Evolutionary conservation across 2,888 invertebrate species (phyloP).

Genomic region (Tupiocoris notatus): DNA sequence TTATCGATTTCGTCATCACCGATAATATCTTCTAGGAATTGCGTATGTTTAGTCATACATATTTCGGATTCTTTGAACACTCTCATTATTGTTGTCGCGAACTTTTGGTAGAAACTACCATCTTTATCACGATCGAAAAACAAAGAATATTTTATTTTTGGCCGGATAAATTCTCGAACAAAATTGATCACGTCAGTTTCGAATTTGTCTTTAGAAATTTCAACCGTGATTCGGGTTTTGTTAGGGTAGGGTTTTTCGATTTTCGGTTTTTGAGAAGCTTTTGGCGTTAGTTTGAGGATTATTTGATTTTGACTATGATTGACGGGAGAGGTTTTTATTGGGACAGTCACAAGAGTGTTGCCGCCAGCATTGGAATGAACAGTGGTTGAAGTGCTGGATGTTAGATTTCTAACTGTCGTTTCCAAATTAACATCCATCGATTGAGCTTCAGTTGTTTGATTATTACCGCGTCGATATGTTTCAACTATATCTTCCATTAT

Average conservation of each 20-base stretch:
- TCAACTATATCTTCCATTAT: no score
- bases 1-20: not conserved
- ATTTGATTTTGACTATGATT: constrained; percentile 11
- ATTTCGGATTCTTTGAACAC: constrained; percentile 8
- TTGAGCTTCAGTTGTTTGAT: no score
- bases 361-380: not conserved
- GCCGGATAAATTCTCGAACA: constrained; percentile 6
- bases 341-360: not conserved
- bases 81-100: not conserved
- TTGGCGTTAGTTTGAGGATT: not conserved
- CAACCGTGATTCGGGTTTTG: constrained; percentile 13
- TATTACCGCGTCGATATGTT: no score
- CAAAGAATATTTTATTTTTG: constrained; percentile 12
- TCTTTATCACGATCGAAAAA: not conserved
- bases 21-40: constrained; percentile 3
- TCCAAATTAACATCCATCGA: no score
- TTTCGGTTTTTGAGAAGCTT: not conserved
- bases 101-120: not conserved
- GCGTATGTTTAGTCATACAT: not conserved
- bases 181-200: constrained; percentile 19
- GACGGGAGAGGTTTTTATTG: not conserved
- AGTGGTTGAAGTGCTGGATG: no score
- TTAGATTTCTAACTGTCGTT: no score
- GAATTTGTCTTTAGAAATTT: constrained; percentile 8
- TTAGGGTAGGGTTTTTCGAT: not conserved